These are phyloP conservation scores for Neodiprion fabricii DNA, from an alignment of 1,140 invertebrate species.

Conservation along the genomic window DNA sequence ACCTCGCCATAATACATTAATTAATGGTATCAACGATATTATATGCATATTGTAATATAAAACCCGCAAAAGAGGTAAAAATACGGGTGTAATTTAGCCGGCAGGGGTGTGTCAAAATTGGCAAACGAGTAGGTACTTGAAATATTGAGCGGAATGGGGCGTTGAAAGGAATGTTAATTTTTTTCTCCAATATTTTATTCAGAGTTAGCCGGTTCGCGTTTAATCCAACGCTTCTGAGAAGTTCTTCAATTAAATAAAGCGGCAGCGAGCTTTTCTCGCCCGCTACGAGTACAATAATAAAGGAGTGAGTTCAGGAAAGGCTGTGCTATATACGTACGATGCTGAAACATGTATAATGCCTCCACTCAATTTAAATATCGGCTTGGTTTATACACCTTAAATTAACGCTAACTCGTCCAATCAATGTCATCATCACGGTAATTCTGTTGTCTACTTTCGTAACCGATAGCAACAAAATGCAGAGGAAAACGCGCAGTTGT, in stretches of 20 bases:
- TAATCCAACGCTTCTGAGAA: background rate
- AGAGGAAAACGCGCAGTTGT: too few species aligned
- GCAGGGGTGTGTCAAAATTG: background rate
- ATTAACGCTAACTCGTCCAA: background rate
- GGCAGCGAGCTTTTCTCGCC: background rate
- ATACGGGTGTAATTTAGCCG: background rate
- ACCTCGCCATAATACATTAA: too few species aligned
- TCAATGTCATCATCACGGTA: too few species aligned
- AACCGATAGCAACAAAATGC: too few species aligned
- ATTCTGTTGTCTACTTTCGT: too few species aligned
- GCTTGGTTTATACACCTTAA: background rate
- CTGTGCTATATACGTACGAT: background rate
- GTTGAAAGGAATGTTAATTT: constrained; percentile 4
- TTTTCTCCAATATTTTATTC: background rate
- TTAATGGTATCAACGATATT: too few species aligned
- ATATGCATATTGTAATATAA: background rate
- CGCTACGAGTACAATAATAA: background rate
- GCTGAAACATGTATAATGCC: background rate
- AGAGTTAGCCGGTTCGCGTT: background rate
- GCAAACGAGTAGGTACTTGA: background rate
- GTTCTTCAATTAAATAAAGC: constrained; percentile 6
- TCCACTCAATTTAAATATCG: background rate
- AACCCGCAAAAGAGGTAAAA: background rate
- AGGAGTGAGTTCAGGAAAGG: background rate
- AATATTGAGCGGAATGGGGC: background rate